Base-by-base conservation (phyloP, 2,888 invertebrate genomes). In the Nyleta sp. region DNA sequence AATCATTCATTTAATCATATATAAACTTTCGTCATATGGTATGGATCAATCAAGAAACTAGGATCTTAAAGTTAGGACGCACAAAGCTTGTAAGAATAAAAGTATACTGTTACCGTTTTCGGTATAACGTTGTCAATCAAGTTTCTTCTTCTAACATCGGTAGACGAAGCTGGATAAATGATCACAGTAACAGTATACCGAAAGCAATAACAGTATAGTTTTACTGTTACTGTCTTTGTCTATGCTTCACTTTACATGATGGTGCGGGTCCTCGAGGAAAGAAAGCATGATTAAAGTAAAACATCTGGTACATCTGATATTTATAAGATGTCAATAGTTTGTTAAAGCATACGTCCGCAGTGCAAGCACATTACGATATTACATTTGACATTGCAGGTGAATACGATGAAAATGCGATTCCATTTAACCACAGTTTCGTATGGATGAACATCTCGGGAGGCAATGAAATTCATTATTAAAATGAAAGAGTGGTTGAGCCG, bases 151-250 rank as follows among this genome's bases (percentile, higher is more conserved):
- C 33, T 33, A 44, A 70, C 50, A 17, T n/a, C 8, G 17, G 40
- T 11, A 42, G 44, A 38, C n/a, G 38, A 57, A 72, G 48, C 10
- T n/a, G 53, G 52, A 72, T 40, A 64, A 64, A 18, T 40, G 50
- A 68, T 42, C 46, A 55, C n/a, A n/a, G 60, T 50, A 64, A 64
- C 22, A 64, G 57, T 44, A 64, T 62, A 72, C 72, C 40, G 40
- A 46, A 64, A 62, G 64, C 55, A 55, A 64, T 72, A 72, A 62
- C 64, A 72, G 24, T 72, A 55, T 31, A 64, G 17, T 31, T 72
- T 72, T 64, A 72, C 50, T 64, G 72, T 72, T 72, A 72, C 40
- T 35, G 57, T 62, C 57, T 64, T 72, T 64, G 55, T 72, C 38
- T 72, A 72, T 64, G 72, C 55, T 64, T 62, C 55, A 71, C 55